A percentile compares a stretch with the other conserved stretches of the same genome.
Evolutionary conservation across 2,888 invertebrate species (phyloP).

Genomic region (Blastobasis adustella): DNA sequence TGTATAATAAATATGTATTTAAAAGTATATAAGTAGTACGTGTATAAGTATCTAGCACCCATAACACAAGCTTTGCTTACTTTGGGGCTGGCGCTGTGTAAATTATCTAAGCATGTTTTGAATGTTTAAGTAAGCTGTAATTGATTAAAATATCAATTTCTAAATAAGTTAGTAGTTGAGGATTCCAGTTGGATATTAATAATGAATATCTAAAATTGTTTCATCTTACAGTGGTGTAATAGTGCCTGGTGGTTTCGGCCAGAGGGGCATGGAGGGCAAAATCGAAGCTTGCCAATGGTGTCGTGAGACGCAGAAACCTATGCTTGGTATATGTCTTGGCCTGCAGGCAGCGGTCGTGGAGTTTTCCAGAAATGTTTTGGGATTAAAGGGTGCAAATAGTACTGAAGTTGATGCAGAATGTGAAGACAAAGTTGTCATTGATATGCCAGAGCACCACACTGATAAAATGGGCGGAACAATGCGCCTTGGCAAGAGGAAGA

Average conservation of each 20-base stretch:
- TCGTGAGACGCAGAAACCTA: conserved; percentile 90
- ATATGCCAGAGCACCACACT: conserved; percentile 98
- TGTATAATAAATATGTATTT: too few species aligned
- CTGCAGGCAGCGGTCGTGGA: conserved; percentile 98
- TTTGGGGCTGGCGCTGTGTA: too few species aligned
- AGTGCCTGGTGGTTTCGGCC: conserved; percentile 98
- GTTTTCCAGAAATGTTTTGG: conserved; percentile 90
- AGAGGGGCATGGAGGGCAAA: conserved; percentile 96
- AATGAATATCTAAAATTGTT: not conserved
- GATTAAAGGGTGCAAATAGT: conserved; percentile 85
- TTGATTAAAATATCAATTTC: too few species aligned
- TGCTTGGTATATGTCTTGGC: conserved; percentile 97
- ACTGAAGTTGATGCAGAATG: conserved; percentile 88
- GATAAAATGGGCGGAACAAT: conserved; percentile 97
- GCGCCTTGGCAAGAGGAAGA: conserved; percentile 95
- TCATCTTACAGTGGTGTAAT: conserved; percentile 85
- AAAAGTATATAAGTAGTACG: too few species aligned
- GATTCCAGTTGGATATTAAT: too few species aligned
- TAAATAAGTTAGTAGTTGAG: too few species aligned
- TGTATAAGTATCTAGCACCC: too few species aligned
- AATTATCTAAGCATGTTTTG: too few species aligned
- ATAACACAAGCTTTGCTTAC: too few species aligned
- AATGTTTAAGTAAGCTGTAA: too few species aligned
- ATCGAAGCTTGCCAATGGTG: conserved; percentile 96
- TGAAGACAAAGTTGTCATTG: conserved; percentile 89